Evolutionary conservation across 2,888 invertebrate genomes (phyloP).

Genomic region (Galerucella calmariensis): DNA sequence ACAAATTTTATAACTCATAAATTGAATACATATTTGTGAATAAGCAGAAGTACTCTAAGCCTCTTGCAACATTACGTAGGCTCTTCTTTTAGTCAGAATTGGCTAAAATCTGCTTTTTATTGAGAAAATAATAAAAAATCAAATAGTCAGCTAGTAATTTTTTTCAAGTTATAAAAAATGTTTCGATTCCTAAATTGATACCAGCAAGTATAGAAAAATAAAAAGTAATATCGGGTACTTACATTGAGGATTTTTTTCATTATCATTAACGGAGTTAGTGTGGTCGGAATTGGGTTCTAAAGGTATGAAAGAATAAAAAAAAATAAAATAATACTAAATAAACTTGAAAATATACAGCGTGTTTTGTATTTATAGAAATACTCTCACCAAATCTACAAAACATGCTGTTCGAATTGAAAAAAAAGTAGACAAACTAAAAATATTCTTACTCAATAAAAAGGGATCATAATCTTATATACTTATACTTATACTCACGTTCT

Average conservation of each 20-base stretch:
- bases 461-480: background rate
- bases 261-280: slow-evolving; percentile 63
- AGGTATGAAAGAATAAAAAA: slow-evolving; percentile 56
- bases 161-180: background rate
- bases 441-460: background rate
- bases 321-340: slow-evolving; percentile 44
- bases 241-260: slow-evolving; percentile 59
- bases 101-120: no score
- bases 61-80: no score
- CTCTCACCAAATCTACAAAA: slow-evolving; percentile 9
- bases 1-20: background rate
- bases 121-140: no score
- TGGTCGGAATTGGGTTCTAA: slow-evolving; percentile 63
- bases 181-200: no score
- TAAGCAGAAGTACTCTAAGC: no score
- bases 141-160: background rate
- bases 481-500: slow-evolving; percentile 85
- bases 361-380: slow-evolving; percentile 18
- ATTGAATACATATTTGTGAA: background rate
- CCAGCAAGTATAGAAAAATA: background rate
- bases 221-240: slow-evolving; percentile 57
- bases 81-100: no score
- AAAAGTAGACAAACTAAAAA: background rate
- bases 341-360: slow-evolving; percentile 31
- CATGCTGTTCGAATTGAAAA: slow-evolving; percentile 7